Conservation (phyloP, 35 echinoderm and acorn worm species). For the Lytechinus pictus region DNA sequence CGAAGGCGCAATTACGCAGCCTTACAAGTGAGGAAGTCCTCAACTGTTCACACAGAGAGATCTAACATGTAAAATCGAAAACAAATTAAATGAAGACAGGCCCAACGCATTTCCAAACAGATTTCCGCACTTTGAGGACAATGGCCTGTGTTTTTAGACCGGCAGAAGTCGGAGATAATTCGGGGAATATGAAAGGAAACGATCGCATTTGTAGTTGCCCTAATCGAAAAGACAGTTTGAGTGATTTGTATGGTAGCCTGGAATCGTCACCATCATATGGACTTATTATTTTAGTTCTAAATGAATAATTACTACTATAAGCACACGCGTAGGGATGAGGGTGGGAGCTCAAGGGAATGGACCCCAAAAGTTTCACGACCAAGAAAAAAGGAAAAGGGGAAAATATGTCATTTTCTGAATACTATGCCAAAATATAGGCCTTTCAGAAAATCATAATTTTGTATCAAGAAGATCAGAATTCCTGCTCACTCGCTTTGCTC, state of each 20-base stretch:
- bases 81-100: conserved; percentile 18
- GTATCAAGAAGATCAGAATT: no score
- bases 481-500: no score
- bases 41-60: neutral
- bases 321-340: no score
- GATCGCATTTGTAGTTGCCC: neutral
- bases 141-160: neutral
- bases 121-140: neutral
- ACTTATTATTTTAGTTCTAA: no score
- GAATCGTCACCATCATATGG: neutral
- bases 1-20: neutral
- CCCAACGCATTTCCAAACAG: neutral
- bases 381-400: no score
- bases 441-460: no score
- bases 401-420: no score
- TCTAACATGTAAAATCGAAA: neutral
- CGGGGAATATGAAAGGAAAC: conserved; percentile 17
- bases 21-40: neutral
- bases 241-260: neutral
- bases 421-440: no score
- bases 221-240: neutral
- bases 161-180: neutral
- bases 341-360: no score
- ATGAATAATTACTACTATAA: no score
- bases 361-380: no score